Percentiles rank a stretch among this genome's conserved stretches.
Conservation (phyloP, 2,888 invertebrate genomes). For the Drosophila ustulata region DNA sequence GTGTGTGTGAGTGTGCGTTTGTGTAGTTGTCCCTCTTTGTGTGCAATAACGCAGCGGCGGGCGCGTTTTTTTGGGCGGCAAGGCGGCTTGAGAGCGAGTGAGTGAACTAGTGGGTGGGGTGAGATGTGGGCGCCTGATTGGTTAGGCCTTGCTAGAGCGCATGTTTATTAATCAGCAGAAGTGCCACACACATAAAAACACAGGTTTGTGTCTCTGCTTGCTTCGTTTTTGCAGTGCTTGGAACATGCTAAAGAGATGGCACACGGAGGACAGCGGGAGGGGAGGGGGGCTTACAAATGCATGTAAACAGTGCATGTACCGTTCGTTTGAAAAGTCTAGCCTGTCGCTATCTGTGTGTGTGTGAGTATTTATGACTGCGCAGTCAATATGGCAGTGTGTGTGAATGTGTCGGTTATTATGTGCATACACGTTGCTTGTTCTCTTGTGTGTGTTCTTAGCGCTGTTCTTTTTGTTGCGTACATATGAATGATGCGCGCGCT, state of each 20-base stretch:
- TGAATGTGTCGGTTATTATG: slow-evolving; percentile 76
- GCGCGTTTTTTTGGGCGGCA: slow-evolving; percentile 6
- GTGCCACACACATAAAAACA: slow-evolving; percentile 52
- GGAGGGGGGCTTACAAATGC: slow-evolving; percentile 25
- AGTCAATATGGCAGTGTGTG: slow-evolving; percentile 59
- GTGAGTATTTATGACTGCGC: slow-evolving; percentile 72
- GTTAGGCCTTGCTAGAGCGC: slow-evolving; percentile 75
- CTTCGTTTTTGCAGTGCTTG: slow-evolving; percentile 61
- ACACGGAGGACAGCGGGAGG: slow-evolving; percentile 10
- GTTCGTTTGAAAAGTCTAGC: slow-evolving; percentile 65
- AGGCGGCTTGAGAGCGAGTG: slow-evolving; percentile 20
- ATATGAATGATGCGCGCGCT: slow-evolving; percentile 72
- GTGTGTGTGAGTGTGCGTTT: slow-evolving; percentile 10
- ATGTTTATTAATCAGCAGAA: slow-evolving; percentile 76
- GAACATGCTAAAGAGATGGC: slow-evolving; percentile 24
- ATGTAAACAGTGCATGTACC: slow-evolving; percentile 63
- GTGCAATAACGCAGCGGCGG: slow-evolving; percentile 10
- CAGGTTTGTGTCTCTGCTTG: slow-evolving; percentile 49
- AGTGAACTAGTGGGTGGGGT: slow-evolving; percentile 20
- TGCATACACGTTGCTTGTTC: slow-evolving; percentile 68
- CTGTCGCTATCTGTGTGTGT: slow-evolving; percentile 34
- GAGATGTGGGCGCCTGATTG: slow-evolving; percentile 63
- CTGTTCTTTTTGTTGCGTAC: slow-evolving; percentile 38
- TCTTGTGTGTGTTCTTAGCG: slow-evolving; percentile 41
- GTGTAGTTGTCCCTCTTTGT: slow-evolving; percentile 31